Conservation (phyloP, 2,113 vertebrate species). For the Sebastes fasciatus region DNA sequence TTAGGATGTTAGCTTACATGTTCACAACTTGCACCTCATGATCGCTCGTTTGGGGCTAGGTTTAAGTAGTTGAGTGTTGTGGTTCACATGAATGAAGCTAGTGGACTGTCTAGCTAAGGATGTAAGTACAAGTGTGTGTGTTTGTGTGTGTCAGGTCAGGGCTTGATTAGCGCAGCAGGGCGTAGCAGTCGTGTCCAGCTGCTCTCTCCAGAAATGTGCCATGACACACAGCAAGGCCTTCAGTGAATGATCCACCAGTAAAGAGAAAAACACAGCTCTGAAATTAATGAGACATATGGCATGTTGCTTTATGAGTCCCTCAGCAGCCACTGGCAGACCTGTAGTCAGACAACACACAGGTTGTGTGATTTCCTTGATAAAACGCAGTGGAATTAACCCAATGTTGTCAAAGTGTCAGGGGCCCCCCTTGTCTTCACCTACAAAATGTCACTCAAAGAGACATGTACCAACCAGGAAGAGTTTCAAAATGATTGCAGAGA, state of each 20-base stretch:
- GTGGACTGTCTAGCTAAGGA: background rate
- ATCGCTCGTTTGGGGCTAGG: background rate
- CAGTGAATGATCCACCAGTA: constrained; percentile 45
- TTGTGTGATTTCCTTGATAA: constrained; percentile 23
- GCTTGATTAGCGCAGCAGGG: constrained; percentile 60
- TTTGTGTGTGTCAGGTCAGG: constrained; percentile 42
- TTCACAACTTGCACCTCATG: background rate
- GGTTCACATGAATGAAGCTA: constrained; percentile 1
- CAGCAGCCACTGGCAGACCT: constrained; percentile 34
- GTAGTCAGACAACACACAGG: constrained; percentile 18
- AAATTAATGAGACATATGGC: constrained; percentile 56
- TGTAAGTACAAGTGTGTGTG: constrained; percentile 30
- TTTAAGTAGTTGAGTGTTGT: background rate
- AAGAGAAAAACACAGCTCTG: constrained; percentile 24
- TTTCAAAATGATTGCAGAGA: too few species aligned
- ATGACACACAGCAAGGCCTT: constrained; percentile 51
- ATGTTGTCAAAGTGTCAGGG: background rate
- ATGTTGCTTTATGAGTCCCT: constrained; percentile 41
- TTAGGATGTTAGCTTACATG: background rate
- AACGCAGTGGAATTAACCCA: background rate
- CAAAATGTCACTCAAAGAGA: too few species aligned
- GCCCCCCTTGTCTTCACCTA: too few species aligned
- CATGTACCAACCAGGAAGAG: too few species aligned
- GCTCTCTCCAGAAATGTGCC: constrained; percentile 62
- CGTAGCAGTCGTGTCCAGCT: constrained; percentile 55